Percentiles rank a stretch among this genome's conserved stretches.
Evolutionary conservation across 1,140 invertebrate genomes (phyloP).

Genomic region (Achroia grisella): DNA sequence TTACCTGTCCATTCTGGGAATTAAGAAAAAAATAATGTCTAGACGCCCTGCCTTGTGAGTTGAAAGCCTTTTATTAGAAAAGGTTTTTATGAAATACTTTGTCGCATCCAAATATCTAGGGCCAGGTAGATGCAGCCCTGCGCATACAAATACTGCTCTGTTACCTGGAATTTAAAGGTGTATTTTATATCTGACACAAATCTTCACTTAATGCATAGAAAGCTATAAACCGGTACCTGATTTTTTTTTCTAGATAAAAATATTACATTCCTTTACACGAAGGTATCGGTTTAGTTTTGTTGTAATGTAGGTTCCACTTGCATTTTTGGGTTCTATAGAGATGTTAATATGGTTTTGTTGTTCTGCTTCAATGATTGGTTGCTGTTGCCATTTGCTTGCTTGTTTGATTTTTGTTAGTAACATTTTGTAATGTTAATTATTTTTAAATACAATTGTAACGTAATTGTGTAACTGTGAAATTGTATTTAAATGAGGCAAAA

Average conservation of each 20-base stretch:
- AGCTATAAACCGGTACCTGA: background rate
- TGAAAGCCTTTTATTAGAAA: conserved; percentile 56
- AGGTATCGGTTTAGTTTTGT: no score
- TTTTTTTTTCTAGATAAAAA: background rate
- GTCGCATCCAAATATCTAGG: conserved; percentile 44
- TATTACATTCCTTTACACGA: background rate
- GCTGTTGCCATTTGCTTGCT: no score
- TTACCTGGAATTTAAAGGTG: conserved; percentile 32
- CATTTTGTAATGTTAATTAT: no score
- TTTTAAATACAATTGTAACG: no score
- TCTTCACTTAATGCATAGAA: conserved; percentile 11
- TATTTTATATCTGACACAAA: conserved; percentile 23
- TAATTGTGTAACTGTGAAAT: no score
- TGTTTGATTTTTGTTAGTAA: no score
- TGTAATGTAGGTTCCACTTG: no score
- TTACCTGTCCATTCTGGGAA: conserved; percentile 59
- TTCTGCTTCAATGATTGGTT: no score
- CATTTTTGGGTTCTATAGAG: no score
- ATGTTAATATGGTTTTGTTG: no score
- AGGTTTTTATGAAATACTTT: conserved; percentile 49
- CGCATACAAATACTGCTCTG: conserved; percentile 45
- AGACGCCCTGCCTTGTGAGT: conserved; percentile 52
- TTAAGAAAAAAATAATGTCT: conserved; percentile 57
- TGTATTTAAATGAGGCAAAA: no score
- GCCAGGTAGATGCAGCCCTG: conserved; percentile 43